These are phyloP conservation scores for Hydraecia micacea DNA, from an alignment of 2,888 invertebrate species.

Conservation along the genomic window DNA sequence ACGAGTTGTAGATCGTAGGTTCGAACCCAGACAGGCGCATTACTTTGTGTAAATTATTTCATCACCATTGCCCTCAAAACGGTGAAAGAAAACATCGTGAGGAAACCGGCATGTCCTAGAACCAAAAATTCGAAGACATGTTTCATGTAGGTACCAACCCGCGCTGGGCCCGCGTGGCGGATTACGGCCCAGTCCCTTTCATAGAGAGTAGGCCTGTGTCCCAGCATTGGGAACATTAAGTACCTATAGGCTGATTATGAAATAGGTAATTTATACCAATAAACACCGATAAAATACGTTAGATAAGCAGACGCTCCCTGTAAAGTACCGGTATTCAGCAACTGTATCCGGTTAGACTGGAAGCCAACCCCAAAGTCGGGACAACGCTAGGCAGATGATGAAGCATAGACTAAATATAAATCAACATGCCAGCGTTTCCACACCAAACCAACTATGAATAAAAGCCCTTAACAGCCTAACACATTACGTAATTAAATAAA, in stretches of 20 bases:
- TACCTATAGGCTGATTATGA: neutral
- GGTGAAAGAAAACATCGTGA: neutral
- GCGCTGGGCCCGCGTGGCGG: no score
- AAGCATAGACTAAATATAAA: neutral
- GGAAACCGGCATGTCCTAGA: neutral
- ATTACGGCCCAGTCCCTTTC: neutral
- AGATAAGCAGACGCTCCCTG: neutral
- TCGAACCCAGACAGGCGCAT: neutral
- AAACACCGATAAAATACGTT: neutral
- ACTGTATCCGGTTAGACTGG: neutral
- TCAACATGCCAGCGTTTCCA: neutral
- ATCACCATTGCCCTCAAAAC: neutral
- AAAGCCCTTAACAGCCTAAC: neutral
- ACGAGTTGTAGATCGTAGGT: neutral
- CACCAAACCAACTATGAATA: constrained; percentile 3
- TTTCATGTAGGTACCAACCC: neutral
- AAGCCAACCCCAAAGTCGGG: neutral
- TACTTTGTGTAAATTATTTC: no score
- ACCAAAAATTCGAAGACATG: neutral
- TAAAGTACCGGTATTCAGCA: neutral
- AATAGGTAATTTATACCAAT: neutral
- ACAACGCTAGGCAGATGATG: neutral
- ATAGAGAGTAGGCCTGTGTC: no score
- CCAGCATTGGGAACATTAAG: no score
- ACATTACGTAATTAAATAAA: constrained; percentile 26